Percentiles rank a stretch among this genome's conserved stretches.
Conservation (phyloP, 1,140 invertebrate species). For the Drosophila funebris region DNA sequence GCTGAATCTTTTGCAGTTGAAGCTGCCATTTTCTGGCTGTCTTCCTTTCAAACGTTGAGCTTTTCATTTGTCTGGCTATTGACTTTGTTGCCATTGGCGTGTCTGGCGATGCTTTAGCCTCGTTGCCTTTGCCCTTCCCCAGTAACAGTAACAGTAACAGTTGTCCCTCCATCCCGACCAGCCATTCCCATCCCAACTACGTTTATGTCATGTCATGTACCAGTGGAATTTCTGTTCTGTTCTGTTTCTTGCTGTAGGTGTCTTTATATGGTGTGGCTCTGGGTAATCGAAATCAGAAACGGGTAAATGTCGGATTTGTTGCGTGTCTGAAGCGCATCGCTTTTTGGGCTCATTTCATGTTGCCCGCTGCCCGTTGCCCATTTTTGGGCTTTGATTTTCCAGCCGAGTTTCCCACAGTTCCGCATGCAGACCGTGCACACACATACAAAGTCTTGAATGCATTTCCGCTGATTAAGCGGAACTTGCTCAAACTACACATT, state of each 20-base stretch:
- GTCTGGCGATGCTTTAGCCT: conserved; percentile 70
- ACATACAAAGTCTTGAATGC: neutral
- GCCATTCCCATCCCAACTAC: neutral
- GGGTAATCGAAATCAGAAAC: conserved; percentile 42
- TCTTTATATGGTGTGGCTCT: conserved; percentile 38
- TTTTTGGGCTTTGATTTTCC: conserved; percentile 32
- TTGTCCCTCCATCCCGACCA: neutral
- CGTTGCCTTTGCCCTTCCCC: neutral
- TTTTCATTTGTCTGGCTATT: conserved; percentile 79
- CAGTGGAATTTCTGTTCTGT: conserved; percentile 9
- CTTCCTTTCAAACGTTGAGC: conserved; percentile 39
- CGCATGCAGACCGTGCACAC: no score
- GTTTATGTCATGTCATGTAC: conserved; percentile 48
- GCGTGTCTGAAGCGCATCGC: conserved; percentile 51
- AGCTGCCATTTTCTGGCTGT: conserved; percentile 36
- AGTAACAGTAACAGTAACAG: no score
- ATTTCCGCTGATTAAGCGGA: conserved; percentile 61
- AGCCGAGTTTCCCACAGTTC: conserved; percentile 61
- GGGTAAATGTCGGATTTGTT: conserved; percentile 68
- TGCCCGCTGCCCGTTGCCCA: no score
- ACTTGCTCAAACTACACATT: conserved; percentile 59
- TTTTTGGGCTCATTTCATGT: conserved; percentile 36
- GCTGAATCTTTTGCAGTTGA: conserved; percentile 15
- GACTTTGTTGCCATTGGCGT: conserved; percentile 77
- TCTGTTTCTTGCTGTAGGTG: conserved; percentile 46